Base-by-base conservation (phyloP, 2,113 vertebrate genomes). In the Lathamus discolor region DNA sequence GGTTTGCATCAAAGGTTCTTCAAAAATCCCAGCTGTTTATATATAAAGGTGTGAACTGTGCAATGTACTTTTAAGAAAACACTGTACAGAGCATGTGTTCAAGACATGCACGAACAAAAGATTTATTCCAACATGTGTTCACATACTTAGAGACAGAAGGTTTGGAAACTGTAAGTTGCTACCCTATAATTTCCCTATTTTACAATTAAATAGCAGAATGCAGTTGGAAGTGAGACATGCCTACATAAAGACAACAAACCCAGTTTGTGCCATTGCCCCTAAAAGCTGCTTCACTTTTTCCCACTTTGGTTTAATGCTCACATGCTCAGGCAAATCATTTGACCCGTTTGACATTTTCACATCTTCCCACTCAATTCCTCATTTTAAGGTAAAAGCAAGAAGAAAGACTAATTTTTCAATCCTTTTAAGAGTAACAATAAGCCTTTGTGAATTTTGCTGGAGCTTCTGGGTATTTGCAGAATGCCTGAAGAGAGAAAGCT, bases 381-480 rank as follows among this genome's bases (percentile, higher is more conserved):
- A 76, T 66, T 94, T 92, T 94, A 57, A 91, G 73, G 64, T 81
- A 75, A 88, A 90, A 90, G 73, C 88, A 88, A 94, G 69, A 41
- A 94, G 68, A 88, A 86, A 82, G 81, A 79, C 39, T 81, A 55
- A 66, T 94, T 91, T 91, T 90, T 78, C 68, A 88, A 44, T 59
- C 77, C 33, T 69, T 87, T 55, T 29, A 83, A 62, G 41, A 82
- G 54, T 76, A 89, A 96, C 86, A 90, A 61, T 54, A 92, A 46
- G 41, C 39, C 51, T 79, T 92, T 66, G 86, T 67, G 49, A 89
- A 69, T 85, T 84, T 66, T 82, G 62, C 77, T 82, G 86, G 82
- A 92, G 52, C 44, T 92, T 83, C 74, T 64, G 73, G 66, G 52
- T 88, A 82, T 82, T 88, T 92, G 66, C 66, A 84, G 66, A 69